Conservation (phyloP, 2,113 vertebrate species). For the Hydrochoerus hydrochaeris region DNA sequence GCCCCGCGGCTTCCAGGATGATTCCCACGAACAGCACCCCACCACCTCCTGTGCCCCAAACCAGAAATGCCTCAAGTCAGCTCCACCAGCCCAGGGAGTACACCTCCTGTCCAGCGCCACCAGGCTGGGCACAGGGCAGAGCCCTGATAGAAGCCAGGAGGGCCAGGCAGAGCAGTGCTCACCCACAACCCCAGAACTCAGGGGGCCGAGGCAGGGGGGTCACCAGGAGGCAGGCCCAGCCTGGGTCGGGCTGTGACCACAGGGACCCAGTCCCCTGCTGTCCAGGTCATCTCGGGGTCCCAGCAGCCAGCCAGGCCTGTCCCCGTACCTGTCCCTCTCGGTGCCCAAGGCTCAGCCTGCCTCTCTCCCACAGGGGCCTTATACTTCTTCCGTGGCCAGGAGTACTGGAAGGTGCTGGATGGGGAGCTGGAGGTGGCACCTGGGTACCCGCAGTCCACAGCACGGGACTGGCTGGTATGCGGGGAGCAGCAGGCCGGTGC, state of each 20-base stretch:
- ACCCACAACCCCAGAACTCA: neutral
- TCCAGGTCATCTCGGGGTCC: neutral
- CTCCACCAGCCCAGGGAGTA: neutral
- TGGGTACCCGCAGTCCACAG: conserved; percentile 91
- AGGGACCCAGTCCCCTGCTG: neutral
- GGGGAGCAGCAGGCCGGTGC: conserved; percentile 84
- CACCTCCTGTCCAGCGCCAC: neutral
- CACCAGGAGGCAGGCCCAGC: neutral
- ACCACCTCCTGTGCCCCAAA: neutral
- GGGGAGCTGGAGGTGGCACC: conserved; percentile 91
- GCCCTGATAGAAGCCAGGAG: neutral
- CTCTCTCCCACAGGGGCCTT: conserved; percentile 88
- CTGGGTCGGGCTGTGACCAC: neutral
- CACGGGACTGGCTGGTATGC: conserved; percentile 96
- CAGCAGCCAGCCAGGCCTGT: neutral
- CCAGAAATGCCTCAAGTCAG: neutral
- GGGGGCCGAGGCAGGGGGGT: neutral
- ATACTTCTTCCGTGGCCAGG: conserved; percentile 96
- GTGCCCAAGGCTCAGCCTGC: neutral
- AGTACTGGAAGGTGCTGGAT: conserved; percentile 96
- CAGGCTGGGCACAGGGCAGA: too few relatives aligned
- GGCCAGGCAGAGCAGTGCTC: neutral
- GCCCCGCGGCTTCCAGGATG: neutral
- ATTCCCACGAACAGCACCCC: neutral
- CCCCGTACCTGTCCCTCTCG: neutral